These are phyloP conservation scores for Odocoileus hemionus DNA, from an alignment of 2,113 vertebrate genomes.

Conservation along the genomic window DNA sequence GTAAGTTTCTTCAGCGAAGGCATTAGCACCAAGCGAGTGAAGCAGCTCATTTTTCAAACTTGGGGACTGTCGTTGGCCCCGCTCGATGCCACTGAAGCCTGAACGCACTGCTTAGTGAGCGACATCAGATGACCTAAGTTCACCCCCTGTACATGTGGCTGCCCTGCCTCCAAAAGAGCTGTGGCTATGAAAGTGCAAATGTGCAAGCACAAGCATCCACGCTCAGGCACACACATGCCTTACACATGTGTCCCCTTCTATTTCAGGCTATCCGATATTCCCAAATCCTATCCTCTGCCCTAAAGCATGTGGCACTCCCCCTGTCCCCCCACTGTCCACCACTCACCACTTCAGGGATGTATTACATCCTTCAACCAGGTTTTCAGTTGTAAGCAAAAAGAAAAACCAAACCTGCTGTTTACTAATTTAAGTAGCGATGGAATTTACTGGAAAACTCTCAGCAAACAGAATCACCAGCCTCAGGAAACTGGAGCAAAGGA, in stretches of 20 bases:
- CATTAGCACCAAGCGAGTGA: slow-evolving; percentile 62
- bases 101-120: slow-evolving; percentile 49
- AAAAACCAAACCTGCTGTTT: neutral
- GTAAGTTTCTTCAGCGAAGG: slow-evolving; percentile 73
- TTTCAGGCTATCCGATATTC: too few species aligned
- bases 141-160: neutral
- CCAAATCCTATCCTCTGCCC: neutral
- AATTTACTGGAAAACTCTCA: neutral
- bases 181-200: neutral
- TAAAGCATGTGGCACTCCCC: neutral
- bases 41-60: slow-evolving; percentile 74
- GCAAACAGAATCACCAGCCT: neutral
- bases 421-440: neutral
- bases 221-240: neutral
- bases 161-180: neutral
- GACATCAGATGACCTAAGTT: neutral
- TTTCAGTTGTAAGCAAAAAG: neutral
- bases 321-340: neutral
- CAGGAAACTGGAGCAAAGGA: neutral
- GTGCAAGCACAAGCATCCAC: fast-evolving
- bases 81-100: slow-evolving; percentile 11
- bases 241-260: neutral
- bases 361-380: neutral
- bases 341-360: neutral
- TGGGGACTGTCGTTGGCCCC: slow-evolving; percentile 57